Base-by-base conservation (phyloP, 37 sponge, comb jelly and placozoan species). In the Beroe forskalii region DNA sequence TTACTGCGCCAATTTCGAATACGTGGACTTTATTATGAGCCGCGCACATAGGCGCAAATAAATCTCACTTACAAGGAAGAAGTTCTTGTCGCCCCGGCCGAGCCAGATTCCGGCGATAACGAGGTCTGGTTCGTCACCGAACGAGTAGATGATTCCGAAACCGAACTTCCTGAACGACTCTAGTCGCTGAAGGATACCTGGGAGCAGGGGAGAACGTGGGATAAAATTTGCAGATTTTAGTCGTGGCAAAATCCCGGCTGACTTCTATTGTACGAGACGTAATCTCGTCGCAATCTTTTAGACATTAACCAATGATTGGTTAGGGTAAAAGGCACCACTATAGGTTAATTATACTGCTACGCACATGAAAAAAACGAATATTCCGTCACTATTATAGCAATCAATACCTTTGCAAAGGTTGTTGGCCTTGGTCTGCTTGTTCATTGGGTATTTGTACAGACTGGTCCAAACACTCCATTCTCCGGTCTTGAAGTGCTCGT, bases 341-440 rank as follows among this genome's bases (percentile, higher is more conserved):
- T n/a, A n/a, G n/a, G n/a, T n/a, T n/a, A n/a, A n/a, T n/a, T n/a
- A n/a, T n/a, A n/a, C n/a, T n/a, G n/a, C n/a, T n/a, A n/a, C n/a
- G n/a, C n/a, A n/a, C n/a, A n/a, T n/a, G n/a, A n/a, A n/a, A n/a
- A n/a, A n/a, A n/a, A n/a, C n/a, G n/a, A n/a, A n/a, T n/a, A n/a
- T n/a, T n/a, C n/a, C n/a, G n/a, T n/a, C n/a, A n/a, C n/a, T n/a
- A n/a, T n/a, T n/a, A n/a, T n/a, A n/a, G n/a, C n/a, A n/a, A n/a
- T n/a, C n/a, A n/a, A 27, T 6, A 80, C 86, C 86, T 80, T 80
- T 80, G 86, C 28, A 32, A 1, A 80, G 86, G 55, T 80, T 80
- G 86, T 80, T 80, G 3, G 86, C 35, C 30, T 41, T 80, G 28
- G 44, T 41, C 30, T 32, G 28, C 30, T 24, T 44, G 6, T 4